Percentiles rank a stretch among this genome's conserved stretches.
phyloP scores from a whole-genome alignment of 2,888 invertebrate genomes.

The Sicus ferrugineus region DNA sequence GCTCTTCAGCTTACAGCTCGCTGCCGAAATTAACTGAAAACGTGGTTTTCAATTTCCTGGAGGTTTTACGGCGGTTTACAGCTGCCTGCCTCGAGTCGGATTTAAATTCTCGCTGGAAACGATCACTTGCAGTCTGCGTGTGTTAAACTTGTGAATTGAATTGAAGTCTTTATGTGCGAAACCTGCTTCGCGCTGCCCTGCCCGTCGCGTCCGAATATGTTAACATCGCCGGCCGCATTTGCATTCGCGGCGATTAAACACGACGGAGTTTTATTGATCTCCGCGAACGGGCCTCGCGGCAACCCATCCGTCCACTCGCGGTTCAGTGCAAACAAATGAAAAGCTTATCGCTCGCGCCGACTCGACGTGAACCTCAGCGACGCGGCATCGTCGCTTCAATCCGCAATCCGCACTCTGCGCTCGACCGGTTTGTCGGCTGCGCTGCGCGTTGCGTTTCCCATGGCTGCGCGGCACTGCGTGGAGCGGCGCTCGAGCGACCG shows the following conservation, averaged over 20 bases:
- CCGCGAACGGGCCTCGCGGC: constrained; percentile 5
- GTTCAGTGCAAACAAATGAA: constrained; percentile 20
- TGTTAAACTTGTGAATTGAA: not conserved
- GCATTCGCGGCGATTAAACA: constrained; percentile 2
- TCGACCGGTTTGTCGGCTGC: constrained; percentile 25
- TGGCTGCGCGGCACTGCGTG: not conserved
- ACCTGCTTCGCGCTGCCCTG: no score
- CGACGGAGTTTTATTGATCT: not conserved
- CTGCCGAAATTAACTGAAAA: no score
- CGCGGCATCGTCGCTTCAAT: no score
- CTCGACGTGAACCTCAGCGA: constrained; percentile 37
- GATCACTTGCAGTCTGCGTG: not conserved
- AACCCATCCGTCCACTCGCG: constrained; percentile 22
- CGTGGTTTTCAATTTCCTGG: no score
- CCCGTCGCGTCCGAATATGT: no score
- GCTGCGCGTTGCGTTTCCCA: constrained; percentile 21
- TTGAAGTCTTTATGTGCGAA: no score
- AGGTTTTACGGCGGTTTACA: no score
- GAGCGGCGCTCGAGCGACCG: not conserved
- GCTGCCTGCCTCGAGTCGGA: not conserved
- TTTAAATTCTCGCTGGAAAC: no score
- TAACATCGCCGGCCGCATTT: not conserved
- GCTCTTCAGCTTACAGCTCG: not conserved
- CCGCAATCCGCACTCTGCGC: constrained; percentile 23
- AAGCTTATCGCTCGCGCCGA: constrained; percentile 37